Conservation (phyloP, 2,113 vertebrate species). For the Poeciliopsis retropinna region DNA sequence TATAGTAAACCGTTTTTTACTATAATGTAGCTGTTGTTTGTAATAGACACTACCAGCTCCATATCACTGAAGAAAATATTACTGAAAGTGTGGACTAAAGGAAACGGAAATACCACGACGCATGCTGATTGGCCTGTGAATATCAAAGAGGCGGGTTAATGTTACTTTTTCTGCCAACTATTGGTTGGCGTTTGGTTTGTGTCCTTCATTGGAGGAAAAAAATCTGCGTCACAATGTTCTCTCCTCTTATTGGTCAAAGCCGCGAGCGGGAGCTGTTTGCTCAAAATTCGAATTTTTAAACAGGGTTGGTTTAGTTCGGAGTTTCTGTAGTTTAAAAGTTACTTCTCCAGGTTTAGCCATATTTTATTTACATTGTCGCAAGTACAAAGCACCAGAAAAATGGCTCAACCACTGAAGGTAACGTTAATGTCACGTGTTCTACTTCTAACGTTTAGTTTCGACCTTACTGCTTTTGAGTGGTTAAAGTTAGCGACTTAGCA, state of each 20-base stretch:
- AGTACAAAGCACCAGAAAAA: conserved; percentile 38
- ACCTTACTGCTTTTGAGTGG: neutral
- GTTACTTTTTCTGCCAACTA: neutral
- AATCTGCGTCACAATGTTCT: neutral
- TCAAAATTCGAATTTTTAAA: conserved; percentile 26
- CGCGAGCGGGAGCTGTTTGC: conserved; percentile 14
- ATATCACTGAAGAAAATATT: neutral
- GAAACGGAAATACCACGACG: neutral
- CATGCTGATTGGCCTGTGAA: conserved; percentile 33
- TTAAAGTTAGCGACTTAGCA: neutral
- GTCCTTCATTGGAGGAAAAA: conserved; percentile 9
- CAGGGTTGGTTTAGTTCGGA: neutral
- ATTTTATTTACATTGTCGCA: neutral
- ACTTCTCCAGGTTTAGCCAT: neutral
- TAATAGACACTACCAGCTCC: neutral
- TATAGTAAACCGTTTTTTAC: too few relatives aligned
- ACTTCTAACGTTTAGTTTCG: neutral
- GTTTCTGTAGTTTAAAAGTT: neutral
- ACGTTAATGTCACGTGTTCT: neutral
- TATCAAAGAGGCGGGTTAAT: conserved; percentile 14
- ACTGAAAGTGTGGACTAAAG: neutral
- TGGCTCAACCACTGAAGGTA: conserved; percentile 79
- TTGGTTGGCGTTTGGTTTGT: conserved; percentile 12
- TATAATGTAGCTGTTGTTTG: neutral
- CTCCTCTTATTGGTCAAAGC: conserved; percentile 46